A percentile compares a stretch with the other conserved stretches of the same genome.
phyloP scores from a whole-genome alignment of 1,140 invertebrate species.

The Psix sp. region DNA sequence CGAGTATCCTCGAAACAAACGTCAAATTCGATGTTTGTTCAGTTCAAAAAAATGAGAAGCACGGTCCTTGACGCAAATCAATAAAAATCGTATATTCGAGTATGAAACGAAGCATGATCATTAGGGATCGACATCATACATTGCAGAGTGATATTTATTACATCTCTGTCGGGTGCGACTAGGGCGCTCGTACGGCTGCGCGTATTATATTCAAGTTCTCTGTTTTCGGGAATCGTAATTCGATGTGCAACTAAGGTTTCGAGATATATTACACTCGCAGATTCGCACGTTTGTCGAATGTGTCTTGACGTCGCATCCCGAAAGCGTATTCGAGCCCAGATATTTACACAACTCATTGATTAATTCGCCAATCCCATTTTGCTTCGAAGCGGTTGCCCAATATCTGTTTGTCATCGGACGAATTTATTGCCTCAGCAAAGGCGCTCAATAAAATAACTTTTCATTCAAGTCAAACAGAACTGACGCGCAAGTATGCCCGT shows the following conservation, averaged over 20 bases:
- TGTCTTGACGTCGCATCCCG: background rate
- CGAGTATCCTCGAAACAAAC: too few species aligned
- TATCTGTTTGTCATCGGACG: slow-evolving; percentile 26
- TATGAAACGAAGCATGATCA: slow-evolving; percentile 17
- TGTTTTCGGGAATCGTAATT: slow-evolving; percentile 57
- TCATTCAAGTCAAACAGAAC: slow-evolving; percentile 22
- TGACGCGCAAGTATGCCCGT: slow-evolving; percentile 10
- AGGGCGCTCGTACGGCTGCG: slow-evolving; percentile 43
- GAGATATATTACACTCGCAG: slow-evolving; percentile 50
- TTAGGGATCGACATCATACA: slow-evolving; percentile 19
- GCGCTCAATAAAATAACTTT: slow-evolving; percentile 36
- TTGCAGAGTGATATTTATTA: slow-evolving; percentile 40
- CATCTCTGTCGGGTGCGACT: background rate
- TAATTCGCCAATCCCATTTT: slow-evolving; percentile 28
- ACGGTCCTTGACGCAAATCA: too few species aligned
- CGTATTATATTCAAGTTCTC: slow-evolving; percentile 58
- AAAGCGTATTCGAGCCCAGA: slow-evolving; percentile 2
- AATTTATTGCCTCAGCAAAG: slow-evolving; percentile 30
- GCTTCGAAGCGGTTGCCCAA: slow-evolving; percentile 25
- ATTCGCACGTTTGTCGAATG: slow-evolving; percentile 20
- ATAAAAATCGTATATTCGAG: too few species aligned
- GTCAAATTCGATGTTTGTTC: too few species aligned
- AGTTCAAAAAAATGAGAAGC: too few species aligned
- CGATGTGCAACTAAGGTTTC: slow-evolving; percentile 52
- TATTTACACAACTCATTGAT: slow-evolving; percentile 45